Evolutionary conservation across 2,797 vertebrate genomes (phyloP).

Genomic region (Clarias platycephalus): DNA sequence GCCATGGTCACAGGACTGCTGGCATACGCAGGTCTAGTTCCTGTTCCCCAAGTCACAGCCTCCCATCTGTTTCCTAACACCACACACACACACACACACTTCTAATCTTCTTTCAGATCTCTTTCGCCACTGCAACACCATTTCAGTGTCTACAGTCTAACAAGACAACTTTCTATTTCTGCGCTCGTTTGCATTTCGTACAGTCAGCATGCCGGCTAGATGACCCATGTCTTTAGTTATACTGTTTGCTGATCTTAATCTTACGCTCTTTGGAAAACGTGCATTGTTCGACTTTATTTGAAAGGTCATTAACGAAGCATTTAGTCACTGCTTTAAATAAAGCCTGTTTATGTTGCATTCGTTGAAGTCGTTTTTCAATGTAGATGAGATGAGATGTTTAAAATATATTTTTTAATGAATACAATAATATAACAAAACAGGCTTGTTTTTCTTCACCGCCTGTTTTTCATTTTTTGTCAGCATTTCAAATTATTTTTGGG

Average conservation of each 20-base stretch:
- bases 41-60: conserved; percentile 45
- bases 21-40: conserved; percentile 46
- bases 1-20: conserved; percentile 37
- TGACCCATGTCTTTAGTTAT: background rate
- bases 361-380: background rate
- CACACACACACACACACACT: background rate
- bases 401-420: background rate
- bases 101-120: conserved; percentile 51
- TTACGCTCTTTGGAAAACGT: background rate
- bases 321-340: too few species aligned
- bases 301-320: background rate
- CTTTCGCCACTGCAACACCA: background rate
- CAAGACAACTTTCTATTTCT: conserved; percentile 27
- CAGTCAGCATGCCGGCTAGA: conserved; percentile 19
- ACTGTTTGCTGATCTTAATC: conserved; percentile 9
- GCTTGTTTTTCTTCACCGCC: too few species aligned
- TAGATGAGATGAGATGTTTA: background rate
- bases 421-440: background rate
- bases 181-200: conserved; percentile 6
- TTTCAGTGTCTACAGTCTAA: conserved; percentile 1
- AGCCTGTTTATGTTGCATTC: background rate
- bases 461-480: background rate
- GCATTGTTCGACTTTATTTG: background rate
- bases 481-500: background rate
- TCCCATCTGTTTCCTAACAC: conserved; percentile 57